phyloP scores from a whole-genome alignment of 2,113 vertebrate species.

The Probosciger aterrimus region DNA sequence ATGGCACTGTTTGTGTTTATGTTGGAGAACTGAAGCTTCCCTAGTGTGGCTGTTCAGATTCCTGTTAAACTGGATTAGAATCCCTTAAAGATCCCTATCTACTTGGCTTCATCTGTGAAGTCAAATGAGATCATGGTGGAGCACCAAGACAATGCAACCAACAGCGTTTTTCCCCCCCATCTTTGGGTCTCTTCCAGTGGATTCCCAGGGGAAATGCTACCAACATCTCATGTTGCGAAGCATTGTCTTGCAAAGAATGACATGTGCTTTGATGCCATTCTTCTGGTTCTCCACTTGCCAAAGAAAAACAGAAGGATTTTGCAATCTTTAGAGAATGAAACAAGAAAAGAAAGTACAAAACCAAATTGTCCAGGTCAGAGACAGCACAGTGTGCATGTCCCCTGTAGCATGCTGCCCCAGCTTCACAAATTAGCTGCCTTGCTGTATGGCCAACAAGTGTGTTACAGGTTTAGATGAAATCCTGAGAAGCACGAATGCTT shows the following conservation, averaged over 20 bases:
- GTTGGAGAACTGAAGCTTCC: neutral
- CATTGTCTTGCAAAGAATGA: neutral
- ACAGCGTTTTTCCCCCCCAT: neutral
- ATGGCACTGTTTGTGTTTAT: neutral
- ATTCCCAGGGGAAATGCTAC: neutral
- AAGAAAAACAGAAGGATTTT: neutral
- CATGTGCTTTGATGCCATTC: neutral
- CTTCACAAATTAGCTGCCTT: neutral
- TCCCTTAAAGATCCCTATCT: neutral
- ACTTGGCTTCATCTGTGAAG: neutral
- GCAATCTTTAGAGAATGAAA: neutral
- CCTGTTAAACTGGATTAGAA: neutral
- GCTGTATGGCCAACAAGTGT: neutral
- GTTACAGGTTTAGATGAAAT: neutral
- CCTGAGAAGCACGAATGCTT: neutral
- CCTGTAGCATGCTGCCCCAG: neutral
- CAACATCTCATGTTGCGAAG: neutral
- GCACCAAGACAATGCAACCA: neutral
- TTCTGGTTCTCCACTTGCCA: neutral
- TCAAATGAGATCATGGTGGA: neutral
- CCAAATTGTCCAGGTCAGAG: neutral
- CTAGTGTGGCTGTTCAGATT: neutral
- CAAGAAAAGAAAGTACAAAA: neutral
- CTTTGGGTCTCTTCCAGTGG: neutral
- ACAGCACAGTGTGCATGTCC: neutral